Evolutionary conservation across 2,113 vertebrate species (phyloP), one percentile per base, ranked within the genome.

Genomic region (Aplodontia rufa): DNA sequence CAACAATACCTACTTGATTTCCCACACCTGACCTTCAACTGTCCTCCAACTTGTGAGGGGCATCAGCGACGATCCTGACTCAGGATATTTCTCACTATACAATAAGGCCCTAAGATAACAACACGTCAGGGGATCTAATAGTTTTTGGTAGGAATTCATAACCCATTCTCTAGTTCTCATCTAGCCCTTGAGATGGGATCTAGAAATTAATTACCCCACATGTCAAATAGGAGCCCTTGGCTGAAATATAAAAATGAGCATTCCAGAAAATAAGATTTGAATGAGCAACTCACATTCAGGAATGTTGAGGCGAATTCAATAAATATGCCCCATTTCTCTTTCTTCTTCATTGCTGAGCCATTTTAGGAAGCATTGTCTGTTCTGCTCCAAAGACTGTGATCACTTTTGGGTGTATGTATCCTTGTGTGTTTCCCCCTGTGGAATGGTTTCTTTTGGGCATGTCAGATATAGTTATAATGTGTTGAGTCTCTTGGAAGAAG

Each of bases 401-500:
- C 76, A 78, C 24, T 79, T 97, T 96, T 78, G 66, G 37, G 40
- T 96, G 4, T 92, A 90, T 53, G 66, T 55, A 47, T 64, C 51
- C 20, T 83, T 71, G 42, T 81, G 30, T 55, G 26, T 51, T 88
- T 80, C 30, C 37, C 37, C 26, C 42, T 90, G 40, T 53, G 83
- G 95, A 97, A 92, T 51, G 84, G 30, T 93, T 96, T 64, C 93
- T 96, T 97, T 60, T 93, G 30, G 96, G 79, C 30, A 30, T 72
- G 47, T 97, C 90, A 69, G 9, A 86, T 93, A 86, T 12, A 62
- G 35, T 95, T 94, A 87, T 6, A 66, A 79, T 30, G 69, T 92
- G 42, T 96, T 97, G 97, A 87, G 86, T 80, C 49, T 47, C 84
- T 91, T 96, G 91, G 94, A 95, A 97, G 95, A 95, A 84, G 60